A percentile compares a stretch with the other conserved stretches of the same genome.
Evolutionary conservation across 2,888 invertebrate species (phyloP).

Genomic region (Pilophorus perplexus): DNA sequence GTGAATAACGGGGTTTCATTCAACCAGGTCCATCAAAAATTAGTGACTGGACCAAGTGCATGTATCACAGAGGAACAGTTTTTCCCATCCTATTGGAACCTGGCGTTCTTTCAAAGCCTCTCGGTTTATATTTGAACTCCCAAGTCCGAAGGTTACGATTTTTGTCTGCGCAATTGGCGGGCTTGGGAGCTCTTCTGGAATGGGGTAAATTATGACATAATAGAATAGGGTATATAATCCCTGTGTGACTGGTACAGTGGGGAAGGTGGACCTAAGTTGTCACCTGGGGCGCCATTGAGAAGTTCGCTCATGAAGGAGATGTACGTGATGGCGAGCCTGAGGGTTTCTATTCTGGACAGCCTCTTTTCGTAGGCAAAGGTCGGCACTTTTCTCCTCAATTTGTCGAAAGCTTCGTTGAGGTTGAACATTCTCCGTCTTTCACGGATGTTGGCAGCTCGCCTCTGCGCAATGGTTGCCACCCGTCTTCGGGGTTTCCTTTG

Average conservation of each 20-base stretch:
- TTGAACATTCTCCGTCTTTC: slow-evolving; percentile 94
- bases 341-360: slow-evolving; percentile 89
- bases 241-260: slow-evolving; percentile 50
- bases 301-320: slow-evolving; percentile 95
- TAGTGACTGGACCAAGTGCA: no score
- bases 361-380: slow-evolving; percentile 97
- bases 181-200: no score
- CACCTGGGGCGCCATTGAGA: slow-evolving; percentile 47
- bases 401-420: slow-evolving; percentile 93
- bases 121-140: neutral
- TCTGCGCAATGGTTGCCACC: slow-evolving; percentile 85
- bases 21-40: no score
- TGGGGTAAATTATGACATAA: slow-evolving; percentile 51
- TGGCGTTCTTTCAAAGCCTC: neutral
- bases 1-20: no score
- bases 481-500: slow-evolving; percentile 79
- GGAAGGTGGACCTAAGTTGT: slow-evolving; percentile 44
- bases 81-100: neutral
- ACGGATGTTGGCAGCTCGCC: slow-evolving; percentile 88
- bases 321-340: slow-evolving; percentile 91
- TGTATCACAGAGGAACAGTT: no score
- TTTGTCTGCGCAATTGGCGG: no score
- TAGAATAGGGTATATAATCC: slow-evolving; percentile 56
- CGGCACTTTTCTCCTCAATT: slow-evolving; percentile 85
- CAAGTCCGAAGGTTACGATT: no score